These are phyloP conservation scores for Himalopsyche phryganea DNA, from an alignment of 1,140 invertebrate species.

Conservation along the genomic window DNA sequence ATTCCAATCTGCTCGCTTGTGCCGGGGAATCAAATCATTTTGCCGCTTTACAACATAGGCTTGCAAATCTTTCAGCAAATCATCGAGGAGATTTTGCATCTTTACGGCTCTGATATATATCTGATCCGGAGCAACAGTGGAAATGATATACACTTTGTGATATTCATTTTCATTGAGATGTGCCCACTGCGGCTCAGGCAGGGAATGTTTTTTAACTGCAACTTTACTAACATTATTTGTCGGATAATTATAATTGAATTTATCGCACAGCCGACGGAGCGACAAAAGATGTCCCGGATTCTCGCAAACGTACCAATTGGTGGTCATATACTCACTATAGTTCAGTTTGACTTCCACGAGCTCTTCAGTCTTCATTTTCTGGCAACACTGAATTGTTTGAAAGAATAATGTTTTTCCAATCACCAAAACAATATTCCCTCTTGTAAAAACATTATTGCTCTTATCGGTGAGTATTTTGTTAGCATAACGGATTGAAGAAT, in stretches of 20 bases:
- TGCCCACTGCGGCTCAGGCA: conserved; percentile 40
- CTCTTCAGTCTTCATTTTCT: conserved; percentile 1
- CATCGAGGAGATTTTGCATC: conserved; percentile 39
- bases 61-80: conserved; percentile 41
- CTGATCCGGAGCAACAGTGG: conserved; percentile 36
- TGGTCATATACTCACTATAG: conserved; percentile 13
- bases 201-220: conserved; percentile 38
- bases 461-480: conserved; percentile 35
- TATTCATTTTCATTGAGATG: conserved; percentile 40
- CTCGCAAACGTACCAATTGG: conserved; percentile 3
- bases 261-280: conserved; percentile 13
- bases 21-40: conserved; percentile 29
- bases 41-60: conserved; percentile 33
- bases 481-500: conserved; percentile 36
- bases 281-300: conserved; percentile 18
- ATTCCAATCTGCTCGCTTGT: conserved; percentile 22
- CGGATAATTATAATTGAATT: conserved; percentile 9
- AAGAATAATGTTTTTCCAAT: conserved; percentile 44
- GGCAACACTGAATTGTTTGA: conserved; percentile 30
- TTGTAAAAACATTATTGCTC: conserved; percentile 37
- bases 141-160: conserved; percentile 39
- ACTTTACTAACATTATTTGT: conserved; percentile 11
- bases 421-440: conserved; percentile 39
- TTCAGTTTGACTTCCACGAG: conserved; percentile 9
- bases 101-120: conserved; percentile 42